phyloP scores from a whole-genome alignment of 1,140 invertebrate genomes.

The Doryteuthis pealeii region DNA sequence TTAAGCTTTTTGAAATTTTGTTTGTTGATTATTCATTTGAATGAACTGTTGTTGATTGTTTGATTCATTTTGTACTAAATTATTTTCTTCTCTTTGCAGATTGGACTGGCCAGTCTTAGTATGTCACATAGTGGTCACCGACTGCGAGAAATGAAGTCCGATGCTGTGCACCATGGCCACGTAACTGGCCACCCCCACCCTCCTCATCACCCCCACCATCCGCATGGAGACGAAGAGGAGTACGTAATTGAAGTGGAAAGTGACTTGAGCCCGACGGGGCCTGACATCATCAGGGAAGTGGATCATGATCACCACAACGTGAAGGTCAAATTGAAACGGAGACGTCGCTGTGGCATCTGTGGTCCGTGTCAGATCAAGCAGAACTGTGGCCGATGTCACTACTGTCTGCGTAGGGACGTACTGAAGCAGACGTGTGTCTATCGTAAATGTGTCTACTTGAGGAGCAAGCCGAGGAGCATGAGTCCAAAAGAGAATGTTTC shows the following conservation, averaged over 20 bases:
- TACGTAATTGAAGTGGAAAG: constrained; percentile 13
- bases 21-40: too few species aligned
- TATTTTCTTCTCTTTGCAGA: neutral
- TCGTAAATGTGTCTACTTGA: constrained; percentile 52
- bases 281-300: constrained; percentile 10
- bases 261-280: constrained; percentile 6
- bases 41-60: too few species aligned
- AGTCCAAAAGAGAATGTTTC: constrained; percentile 11
- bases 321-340: constrained; percentile 44
- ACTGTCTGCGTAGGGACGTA: constrained; percentile 48
- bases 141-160: neutral
- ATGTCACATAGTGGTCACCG: constrained; percentile 8
- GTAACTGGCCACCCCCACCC: neutral
- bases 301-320: constrained; percentile 31
- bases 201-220: neutral
- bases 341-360: constrained; percentile 52
- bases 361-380: constrained; percentile 52
- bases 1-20: too few species aligned
- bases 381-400: constrained; percentile 52
- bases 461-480: constrained; percentile 42
- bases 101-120: constrained; percentile 9
- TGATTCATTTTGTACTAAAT: too few species aligned
- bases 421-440: constrained; percentile 56
- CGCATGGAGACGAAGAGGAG: constrained; percentile 3
- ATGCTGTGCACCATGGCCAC: neutral